Evolutionary conservation across 2,888 invertebrate genomes (phyloP).

Genomic region (Oxystoma pomonae): DNA sequence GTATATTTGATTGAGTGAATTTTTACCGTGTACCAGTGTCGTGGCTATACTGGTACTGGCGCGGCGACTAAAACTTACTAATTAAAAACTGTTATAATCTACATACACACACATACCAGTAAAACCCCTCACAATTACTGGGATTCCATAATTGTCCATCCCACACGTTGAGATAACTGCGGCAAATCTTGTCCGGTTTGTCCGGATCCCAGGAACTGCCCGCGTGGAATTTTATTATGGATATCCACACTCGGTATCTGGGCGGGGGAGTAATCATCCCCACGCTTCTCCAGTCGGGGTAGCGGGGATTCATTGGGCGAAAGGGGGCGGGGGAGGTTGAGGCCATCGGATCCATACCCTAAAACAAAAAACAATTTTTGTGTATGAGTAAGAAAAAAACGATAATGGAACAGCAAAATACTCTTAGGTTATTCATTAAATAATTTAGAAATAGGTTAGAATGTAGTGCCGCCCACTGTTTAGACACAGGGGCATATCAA

Average conservation of each 20-base stretch:
- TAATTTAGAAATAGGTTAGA: no score
- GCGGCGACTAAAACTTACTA: no score
- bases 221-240: slow-evolving; percentile 76
- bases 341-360: slow-evolving; percentile 58
- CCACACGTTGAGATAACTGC: slow-evolving; percentile 82
- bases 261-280: slow-evolving; percentile 54
- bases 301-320: slow-evolving; percentile 55
- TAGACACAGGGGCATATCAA: no score
- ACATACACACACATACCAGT: slow-evolving; percentile 65
- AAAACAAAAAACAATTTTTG: slow-evolving; percentile 47
- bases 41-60: no score
- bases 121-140: slow-evolving; percentile 73
- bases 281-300: slow-evolving; percentile 49
- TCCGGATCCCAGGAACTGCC: slow-evolving; percentile 61
- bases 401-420: no score
- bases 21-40: no score
- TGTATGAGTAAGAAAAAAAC: no score
- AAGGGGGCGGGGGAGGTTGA: slow-evolving; percentile 52
- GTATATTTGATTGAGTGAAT: no score
- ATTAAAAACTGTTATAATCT: no score
- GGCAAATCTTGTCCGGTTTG: slow-evolving; percentile 69
- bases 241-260: slow-evolving; percentile 80
- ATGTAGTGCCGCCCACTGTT: no score
- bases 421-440: no score
- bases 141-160: slow-evolving; percentile 77